A percentile compares a stretch with the other conserved stretches of the same genome.
phyloP scores from a whole-genome alignment of 2,113 vertebrate genomes.

The Conger conger region DNA sequence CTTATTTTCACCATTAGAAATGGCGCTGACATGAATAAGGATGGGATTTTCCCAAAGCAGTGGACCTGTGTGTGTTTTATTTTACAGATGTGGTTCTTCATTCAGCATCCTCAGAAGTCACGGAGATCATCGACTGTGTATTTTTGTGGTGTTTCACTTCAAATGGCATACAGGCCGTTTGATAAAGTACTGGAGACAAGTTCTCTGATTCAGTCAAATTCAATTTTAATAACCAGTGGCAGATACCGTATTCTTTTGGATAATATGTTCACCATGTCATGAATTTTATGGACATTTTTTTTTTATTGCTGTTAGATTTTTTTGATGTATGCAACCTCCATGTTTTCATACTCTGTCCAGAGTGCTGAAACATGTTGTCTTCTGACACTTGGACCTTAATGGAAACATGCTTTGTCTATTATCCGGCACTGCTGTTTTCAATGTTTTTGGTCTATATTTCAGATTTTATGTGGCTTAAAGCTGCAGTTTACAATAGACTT shows the following conservation, averaged over 20 bases:
- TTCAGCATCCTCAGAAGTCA: neutral
- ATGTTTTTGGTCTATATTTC: neutral
- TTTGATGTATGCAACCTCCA: neutral
- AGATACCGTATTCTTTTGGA: neutral
- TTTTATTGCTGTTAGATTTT: neutral
- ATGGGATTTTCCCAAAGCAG: neutral
- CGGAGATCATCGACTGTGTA: neutral
- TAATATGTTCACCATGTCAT: neutral
- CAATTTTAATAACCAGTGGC: neutral
- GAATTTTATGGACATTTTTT: neutral
- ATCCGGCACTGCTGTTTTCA: neutral
- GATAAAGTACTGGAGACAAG: neutral
- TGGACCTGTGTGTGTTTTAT: neutral
- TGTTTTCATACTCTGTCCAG: constrained; percentile 14
- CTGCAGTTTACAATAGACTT: no score
- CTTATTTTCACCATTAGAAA: neutral
- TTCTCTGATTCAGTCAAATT: neutral
- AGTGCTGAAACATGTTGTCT: constrained; percentile 5
- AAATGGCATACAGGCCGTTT: neutral
- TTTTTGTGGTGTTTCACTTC: neutral
- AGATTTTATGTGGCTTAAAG: no score
- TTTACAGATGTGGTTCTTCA: neutral
- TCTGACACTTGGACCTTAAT: neutral
- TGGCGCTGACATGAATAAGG: neutral
- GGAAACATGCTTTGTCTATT: neutral